Percentiles rank a stretch among this genome's conserved stretches.
phyloP scores from a whole-genome alignment of 2,888 invertebrate genomes.

The Encarsia formosa region DNA sequence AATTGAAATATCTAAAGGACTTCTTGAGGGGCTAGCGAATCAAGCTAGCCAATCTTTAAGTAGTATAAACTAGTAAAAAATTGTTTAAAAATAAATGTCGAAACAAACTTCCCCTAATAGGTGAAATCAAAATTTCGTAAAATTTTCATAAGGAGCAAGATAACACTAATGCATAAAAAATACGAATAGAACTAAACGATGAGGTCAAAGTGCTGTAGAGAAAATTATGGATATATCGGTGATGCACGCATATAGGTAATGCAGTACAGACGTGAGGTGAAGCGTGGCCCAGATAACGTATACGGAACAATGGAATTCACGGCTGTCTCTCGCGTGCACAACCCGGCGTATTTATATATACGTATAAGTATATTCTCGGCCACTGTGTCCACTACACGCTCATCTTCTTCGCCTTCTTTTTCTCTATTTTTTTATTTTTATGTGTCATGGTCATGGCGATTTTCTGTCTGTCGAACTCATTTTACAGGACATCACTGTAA shows the following conservation, averaged over 20 bases:
- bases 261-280: slow-evolving; percentile 34
- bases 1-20: too few relatives aligned
- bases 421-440: slow-evolving; percentile 28
- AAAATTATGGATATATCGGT: slow-evolving; percentile 37
- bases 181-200: too few relatives aligned
- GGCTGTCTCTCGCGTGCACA: slow-evolving; percentile 12
- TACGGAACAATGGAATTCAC: slow-evolving; percentile 34
- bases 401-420: slow-evolving; percentile 10
- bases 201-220: slow-evolving; percentile 23
- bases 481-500: too few relatives aligned
- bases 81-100: too few relatives aligned
- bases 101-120: too few relatives aligned
- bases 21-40: too few relatives aligned
- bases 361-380: too few relatives aligned
- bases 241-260: background rate
- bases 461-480: slow-evolving; percentile 15
- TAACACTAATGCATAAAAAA: too few relatives aligned
- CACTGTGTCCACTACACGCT: background rate
- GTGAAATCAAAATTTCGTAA: too few relatives aligned
- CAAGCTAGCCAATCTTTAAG: too few relatives aligned
- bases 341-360: background rate
- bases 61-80: too few relatives aligned
- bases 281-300: slow-evolving; percentile 38
- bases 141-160: too few relatives aligned
- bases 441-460: slow-evolving; percentile 33